phyloP scores from a whole-genome alignment of 2,797 vertebrate genomes.

The Diglossa cyanea region DNA sequence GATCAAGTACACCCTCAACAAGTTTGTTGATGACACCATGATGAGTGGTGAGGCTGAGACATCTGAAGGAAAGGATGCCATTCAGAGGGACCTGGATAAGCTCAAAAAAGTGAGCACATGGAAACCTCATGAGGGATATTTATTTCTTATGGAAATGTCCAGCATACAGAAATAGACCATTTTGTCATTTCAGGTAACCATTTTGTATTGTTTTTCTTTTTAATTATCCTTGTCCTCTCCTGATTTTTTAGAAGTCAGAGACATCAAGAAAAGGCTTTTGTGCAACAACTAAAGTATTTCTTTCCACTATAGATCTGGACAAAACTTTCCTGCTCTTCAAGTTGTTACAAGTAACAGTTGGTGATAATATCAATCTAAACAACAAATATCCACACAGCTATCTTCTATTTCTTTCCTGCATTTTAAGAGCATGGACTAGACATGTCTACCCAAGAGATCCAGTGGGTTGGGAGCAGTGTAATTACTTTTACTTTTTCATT shows the following conservation, averaged over 20 bases:
- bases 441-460: conserved; percentile 80
- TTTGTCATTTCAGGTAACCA: background rate
- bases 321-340: background rate
- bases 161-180: background rate
- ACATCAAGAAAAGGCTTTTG: background rate
- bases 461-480: conserved; percentile 71
- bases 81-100: no score
- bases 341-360: background rate
- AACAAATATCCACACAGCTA: conserved; percentile 53
- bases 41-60: background rate
- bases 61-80: background rate
- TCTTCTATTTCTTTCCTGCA: conserved; percentile 79
- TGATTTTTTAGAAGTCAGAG: background rate
- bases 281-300: background rate
- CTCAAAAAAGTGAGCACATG: no score
- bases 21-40: no score
- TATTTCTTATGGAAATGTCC: background rate
- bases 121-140: background rate
- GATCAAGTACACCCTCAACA: background rate
- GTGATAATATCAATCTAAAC: background rate
- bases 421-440: conserved; percentile 87
- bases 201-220: background rate
- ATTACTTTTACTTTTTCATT: conserved; percentile 72
- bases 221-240: background rate
- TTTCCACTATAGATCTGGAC: background rate